Evolutionary conservation across 2,888 invertebrate genomes (phyloP), one percentile per base, ranked within the genome.

Genomic region (Agrotis exclamationis): DNA sequence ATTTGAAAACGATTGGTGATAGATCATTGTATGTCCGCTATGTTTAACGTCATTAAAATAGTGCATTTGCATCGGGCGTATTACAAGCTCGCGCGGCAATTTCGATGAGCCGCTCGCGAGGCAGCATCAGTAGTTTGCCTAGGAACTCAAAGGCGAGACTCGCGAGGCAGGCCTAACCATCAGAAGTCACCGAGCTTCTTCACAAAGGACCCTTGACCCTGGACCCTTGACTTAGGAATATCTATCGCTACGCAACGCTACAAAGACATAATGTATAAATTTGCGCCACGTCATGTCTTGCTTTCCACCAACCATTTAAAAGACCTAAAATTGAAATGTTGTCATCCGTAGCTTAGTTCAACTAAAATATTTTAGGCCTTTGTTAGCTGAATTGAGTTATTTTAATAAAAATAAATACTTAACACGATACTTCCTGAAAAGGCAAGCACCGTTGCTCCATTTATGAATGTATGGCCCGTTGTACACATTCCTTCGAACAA

Each of bases 401-500:
- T 67, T 69, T 45, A 22, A 47, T n/a, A n/a, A n/a, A n/a, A n/a
- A n/a, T n/a, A 39, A 74, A 13, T 53, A 47, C 20, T 39, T 1
- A 22, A 20, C 9, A 28, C 3, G 14, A 13, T 4, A 63, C 11
- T 33, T 4, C 7, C 33, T 51, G 45, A 14, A 45, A 22, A 18
- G 22, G 14, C n/a, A 51, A 33, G 3, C 45, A 50, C 16, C 16
- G n/a, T 24, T 33, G n/a, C n/a, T 45, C 16, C 45, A 50, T 50
- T 63, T 45, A n/a, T 51, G n/a, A 47, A 18, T 47, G 33, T 45
- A 75, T 45, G 18, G 20, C 24, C 16, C 33, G 47, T 47, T 64
- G 20, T 44, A 6, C n/a, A 62, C 13, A 54, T 47, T 58, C 14
- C 6, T 11, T 48, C 22, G 20, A 72, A 75, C 28, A 69, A 78